Conservation (phyloP, 2,888 invertebrate genomes). For the Rhingia rostrata region DNA sequence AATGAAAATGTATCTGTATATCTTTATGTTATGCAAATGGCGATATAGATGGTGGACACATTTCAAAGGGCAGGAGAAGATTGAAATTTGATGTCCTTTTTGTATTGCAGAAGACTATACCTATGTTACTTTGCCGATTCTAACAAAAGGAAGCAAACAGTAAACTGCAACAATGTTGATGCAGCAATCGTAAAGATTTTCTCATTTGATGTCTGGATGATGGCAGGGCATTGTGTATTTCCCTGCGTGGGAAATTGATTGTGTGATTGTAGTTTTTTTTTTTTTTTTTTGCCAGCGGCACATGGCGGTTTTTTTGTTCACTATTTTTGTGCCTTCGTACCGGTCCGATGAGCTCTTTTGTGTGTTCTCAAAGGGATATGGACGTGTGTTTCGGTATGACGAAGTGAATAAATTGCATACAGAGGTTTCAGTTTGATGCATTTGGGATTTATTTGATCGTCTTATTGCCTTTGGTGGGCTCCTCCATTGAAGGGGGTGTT, state of each 20-base stretch:
- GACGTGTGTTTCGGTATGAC: not conserved
- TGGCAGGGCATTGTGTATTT: not conserved
- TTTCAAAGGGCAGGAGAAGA: not conserved
- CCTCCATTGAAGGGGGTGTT: conserved; percentile 29
- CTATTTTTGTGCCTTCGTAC: not conserved
- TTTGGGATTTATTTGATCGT: conserved; percentile 42
- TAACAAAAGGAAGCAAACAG: not conserved
- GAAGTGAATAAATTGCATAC: conserved; percentile 41
- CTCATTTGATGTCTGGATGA: conserved; percentile 13
- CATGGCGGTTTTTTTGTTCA: not conserved
- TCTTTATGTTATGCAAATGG: conserved; percentile 17
- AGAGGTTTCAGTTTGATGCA: conserved; percentile 53
- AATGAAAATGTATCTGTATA: not conserved
- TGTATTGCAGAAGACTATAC: too few relatives aligned
- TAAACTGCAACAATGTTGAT: conserved; percentile 20
- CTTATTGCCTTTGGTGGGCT: conserved; percentile 7
- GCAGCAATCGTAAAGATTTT: conserved; percentile 8
- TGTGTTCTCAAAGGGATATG: not conserved
- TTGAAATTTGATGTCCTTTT: conserved; percentile 22
- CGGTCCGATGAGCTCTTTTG: not conserved
- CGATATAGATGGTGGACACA: conserved; percentile 12
- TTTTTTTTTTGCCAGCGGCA: not conserved
- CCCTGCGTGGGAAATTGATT: conserved; percentile 10
- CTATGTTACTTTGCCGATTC: not conserved
- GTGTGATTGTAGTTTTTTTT: not conserved